Base-by-base conservation (phyloP, 2,888 invertebrate genomes). In the Sphinx pinastri region DNA sequence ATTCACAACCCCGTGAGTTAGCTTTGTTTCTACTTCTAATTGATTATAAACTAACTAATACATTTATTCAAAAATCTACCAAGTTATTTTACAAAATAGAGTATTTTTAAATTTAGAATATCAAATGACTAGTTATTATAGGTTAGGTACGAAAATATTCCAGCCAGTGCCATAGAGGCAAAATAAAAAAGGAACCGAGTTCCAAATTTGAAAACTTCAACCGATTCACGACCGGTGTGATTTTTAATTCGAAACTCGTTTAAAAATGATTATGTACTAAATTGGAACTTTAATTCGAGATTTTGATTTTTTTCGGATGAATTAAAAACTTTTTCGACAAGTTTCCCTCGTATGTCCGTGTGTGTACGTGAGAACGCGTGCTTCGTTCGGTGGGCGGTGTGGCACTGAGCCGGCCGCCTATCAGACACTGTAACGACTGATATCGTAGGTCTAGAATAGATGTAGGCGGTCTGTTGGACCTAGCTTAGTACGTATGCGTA, bases 361-460 rank as follows among this genome's bases (percentile, higher is more conserved):
- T 75, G 70, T 73, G 71, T 75, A 69, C 68, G 66, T 73, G 60
- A 68, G 74, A 78, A 82, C 89, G 86, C 93, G 93, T 93, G 91
- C 87, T 86, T 77, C 90, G 81, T 80, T 80, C 78, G 69, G 82
- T 87, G 84, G 88, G 84, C 88, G 84, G 84, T 81, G 77, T 84
- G 80, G 88, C 84, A 92, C 91, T 92, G 91, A 89, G 84, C 84
- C 73, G 77, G 76, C 72, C 79, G 84, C 81, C 88, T 89, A 89
- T 88, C 90, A 88, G 88, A 79, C 87, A 83, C 83, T 82, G 85
- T 84, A 83, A 79, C 85, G 78, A 79, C 83, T 88, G 90, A 88
- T 89, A 90, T 74, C 80, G 82, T 83, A 84, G 85, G 87, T 91
- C 92, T 92, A 91, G 91, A 81, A 86, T 88, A 88, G 85, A 80